Evolutionary conservation across 64 coral and sea anemone genomes (phyloP).

Genomic region (Montipora capricornis): DNA sequence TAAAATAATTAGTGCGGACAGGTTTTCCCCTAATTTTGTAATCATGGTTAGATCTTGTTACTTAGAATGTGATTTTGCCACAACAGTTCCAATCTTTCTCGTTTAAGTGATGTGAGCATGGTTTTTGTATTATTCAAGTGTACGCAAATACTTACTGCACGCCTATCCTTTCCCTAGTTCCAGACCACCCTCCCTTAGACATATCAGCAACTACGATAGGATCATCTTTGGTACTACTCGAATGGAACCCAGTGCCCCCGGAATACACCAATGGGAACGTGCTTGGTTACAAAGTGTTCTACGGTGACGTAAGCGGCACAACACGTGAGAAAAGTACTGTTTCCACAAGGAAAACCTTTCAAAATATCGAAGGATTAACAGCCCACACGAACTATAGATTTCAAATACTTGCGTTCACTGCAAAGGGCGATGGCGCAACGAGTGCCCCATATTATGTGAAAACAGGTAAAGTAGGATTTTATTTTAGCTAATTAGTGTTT

Average conservation of each 20-base stretch:
- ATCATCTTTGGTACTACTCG: background rate
- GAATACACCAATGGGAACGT: conserved; percentile 19
- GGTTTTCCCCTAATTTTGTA: too few relatives aligned
- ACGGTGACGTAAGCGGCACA: background rate
- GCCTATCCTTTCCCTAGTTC: background rate
- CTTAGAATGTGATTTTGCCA: too few relatives aligned
- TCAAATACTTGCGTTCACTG: conserved; percentile 24
- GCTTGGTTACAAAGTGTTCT: background rate
- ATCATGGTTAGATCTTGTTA: too few relatives aligned
- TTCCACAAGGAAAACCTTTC: background rate
- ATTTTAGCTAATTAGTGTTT: too few relatives aligned
- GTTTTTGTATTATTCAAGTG: too few relatives aligned
- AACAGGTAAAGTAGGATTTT: background rate
- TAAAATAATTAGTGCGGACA: too few relatives aligned
- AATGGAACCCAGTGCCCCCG: background rate
- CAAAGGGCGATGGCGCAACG: background rate
- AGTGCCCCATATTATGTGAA: background rate
- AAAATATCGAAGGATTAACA: background rate
- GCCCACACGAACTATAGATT: background rate
- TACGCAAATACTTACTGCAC: too few relatives aligned
- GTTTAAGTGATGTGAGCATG: too few relatives aligned
- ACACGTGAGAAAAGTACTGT: background rate
- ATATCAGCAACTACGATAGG: background rate
- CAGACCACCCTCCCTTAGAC: conserved; percentile 2
- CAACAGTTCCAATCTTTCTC: too few relatives aligned